Evolutionary conservation across 2,888 invertebrate species (phyloP), one percentile per base, ranked within the genome.

Genomic region (Nowickia ferox): DNA sequence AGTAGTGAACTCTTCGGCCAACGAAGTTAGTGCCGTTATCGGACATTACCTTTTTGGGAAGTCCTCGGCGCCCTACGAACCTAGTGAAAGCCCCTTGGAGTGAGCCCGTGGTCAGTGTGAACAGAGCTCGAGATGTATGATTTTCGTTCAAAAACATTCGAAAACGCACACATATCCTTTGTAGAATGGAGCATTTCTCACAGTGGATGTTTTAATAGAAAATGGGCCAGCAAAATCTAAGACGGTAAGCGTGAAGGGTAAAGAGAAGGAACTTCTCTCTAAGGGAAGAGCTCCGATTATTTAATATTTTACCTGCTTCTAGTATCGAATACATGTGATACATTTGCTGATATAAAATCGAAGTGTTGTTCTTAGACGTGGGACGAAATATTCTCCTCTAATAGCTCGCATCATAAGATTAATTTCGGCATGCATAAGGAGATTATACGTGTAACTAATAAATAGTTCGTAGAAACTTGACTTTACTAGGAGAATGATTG

Each of bases 121-220:
- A n/a, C 75, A 86, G 0, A 69, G 42, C 11, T 84, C 86, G 0
- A 87, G 53, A n/a, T 85, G 85, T 2, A 84, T 53, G 1, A 79
- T 76, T 11, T 68, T 84, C 0, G 82, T 82, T 1, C 63, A 69
- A 11, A 78, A 83, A 15, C 80, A 80, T 0, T 84, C 59, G 61
- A 87, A 13, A 78, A 84, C 2, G 84, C 65, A 66, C 78, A 79
- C 69, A 57, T 83, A 86, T 0, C 65, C 81, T 46, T 86, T 86
- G 9, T 51, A 51, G 10, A 17, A 68, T 2, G 68, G 51, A 10
- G 38, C 38, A 17, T 61, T 42, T 17, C 42, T 40, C 3, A 17
- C n/a, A n/a, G 42, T 17, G 15, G 59, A 59, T 4, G 59, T 59
- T 4, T 59, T 59, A 15, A 59, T 59, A 11, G 38, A 38, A 15